Evolutionary conservation across 2,113 vertebrate species (phyloP).

Genomic region (Ahaetulla prasina): DNA sequence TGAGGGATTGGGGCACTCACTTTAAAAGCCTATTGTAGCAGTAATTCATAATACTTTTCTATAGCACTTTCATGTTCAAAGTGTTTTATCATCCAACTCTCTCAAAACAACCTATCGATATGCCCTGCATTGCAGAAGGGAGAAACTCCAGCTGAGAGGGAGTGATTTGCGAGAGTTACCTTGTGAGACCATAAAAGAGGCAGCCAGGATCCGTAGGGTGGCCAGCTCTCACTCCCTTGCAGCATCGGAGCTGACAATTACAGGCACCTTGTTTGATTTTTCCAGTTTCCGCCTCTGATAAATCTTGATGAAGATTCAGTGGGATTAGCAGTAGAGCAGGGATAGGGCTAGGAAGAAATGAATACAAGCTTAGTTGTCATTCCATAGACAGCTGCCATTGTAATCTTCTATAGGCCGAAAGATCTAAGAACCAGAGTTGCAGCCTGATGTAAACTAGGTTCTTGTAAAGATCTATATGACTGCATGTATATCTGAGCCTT

Average conservation of each 20-base stretch:
- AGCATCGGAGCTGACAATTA: background rate
- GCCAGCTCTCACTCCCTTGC: background rate
- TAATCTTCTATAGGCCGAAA: background rate
- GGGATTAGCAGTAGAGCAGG: background rate
- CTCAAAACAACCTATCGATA: background rate
- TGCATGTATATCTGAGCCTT: background rate
- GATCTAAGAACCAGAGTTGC: background rate
- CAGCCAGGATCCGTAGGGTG: background rate
- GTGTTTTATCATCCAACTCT: background rate
- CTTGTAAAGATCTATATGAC: background rate
- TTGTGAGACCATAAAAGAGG: background rate
- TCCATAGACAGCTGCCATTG: background rate
- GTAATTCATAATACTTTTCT: background rate
- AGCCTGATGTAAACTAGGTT: background rate
- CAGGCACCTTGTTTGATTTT: background rate
- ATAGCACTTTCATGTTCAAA: background rate
- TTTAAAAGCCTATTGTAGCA: background rate
- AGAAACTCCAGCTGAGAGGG: background rate
- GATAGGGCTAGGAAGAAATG: background rate
- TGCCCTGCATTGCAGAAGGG: background rate
- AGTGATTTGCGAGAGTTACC: background rate
- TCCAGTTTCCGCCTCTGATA: background rate
- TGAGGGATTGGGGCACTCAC: background rate
- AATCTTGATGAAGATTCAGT: background rate
- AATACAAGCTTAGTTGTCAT: background rate